Conservation (phyloP, 2,113 vertebrate species). For the Tetrao urogallus region DNA sequence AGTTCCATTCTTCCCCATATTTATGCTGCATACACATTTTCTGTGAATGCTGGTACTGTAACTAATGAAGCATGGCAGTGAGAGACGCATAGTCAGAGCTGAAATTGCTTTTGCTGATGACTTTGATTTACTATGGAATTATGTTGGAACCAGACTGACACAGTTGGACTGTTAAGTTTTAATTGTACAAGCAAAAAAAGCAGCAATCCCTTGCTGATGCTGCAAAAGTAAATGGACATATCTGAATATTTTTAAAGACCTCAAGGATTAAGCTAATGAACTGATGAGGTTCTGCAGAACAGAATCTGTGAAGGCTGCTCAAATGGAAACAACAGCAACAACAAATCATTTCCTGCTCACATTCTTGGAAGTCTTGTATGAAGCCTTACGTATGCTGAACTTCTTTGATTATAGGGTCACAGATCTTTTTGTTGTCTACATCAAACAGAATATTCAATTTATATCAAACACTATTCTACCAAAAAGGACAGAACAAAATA, state of each 20-base stretch:
- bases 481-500: not conserved
- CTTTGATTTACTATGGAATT: constrained; percentile 24
- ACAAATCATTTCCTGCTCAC: constrained; percentile 4
- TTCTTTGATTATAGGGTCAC: constrained; percentile 28
- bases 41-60: not conserved
- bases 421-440: not conserved
- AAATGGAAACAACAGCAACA: not conserved
- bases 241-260: constrained; percentile 46
- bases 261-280: constrained; percentile 15
- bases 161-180: not conserved
- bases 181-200: constrained; percentile 40
- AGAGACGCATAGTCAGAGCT: not conserved
- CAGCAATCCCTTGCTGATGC: not conserved
- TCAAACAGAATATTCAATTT: constrained; percentile 62
- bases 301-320: not conserved
- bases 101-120: constrained; percentile 3
- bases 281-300: not conserved
- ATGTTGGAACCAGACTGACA: not conserved
- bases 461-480: constrained; percentile 4
- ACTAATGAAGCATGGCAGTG: not conserved
- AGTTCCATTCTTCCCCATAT: not conserved
- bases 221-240: constrained; percentile 19
- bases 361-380: constrained; percentile 14
- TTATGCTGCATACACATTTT: not conserved
- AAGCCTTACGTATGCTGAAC: constrained; percentile 31